phyloP scores from a whole-genome alignment of 2,113 vertebrate genomes.

The Cheirogaleus medius region DNA sequence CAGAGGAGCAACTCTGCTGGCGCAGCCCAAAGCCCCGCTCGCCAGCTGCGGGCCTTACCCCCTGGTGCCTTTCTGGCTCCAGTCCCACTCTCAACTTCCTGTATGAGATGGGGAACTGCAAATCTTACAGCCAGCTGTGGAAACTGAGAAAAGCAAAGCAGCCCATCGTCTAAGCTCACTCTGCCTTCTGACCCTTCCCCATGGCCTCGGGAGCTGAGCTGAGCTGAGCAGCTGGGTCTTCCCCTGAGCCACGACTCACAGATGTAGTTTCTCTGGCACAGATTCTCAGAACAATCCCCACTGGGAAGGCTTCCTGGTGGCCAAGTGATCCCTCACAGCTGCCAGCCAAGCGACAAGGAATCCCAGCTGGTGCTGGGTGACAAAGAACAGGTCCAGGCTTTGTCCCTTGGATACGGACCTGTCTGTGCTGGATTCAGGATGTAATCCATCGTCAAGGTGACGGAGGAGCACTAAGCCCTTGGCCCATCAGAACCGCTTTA shows the following conservation, averaged over 20 bases:
- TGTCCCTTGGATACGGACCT: slow-evolving; percentile 5
- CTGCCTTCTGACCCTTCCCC: neutral
- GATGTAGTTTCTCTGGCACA: slow-evolving; percentile 45
- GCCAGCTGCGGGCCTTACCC: neutral
- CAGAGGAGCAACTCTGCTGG: neutral
- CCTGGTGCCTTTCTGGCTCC: neutral
- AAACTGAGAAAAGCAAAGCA: slow-evolving; percentile 1
- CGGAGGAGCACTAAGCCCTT: neutral
- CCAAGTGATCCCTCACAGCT: slow-evolving; percentile 64
- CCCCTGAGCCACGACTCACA: slow-evolving; percentile 52
- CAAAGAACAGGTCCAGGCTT: neutral
- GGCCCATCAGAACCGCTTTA: neutral
- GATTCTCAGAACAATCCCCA: slow-evolving; percentile 43
- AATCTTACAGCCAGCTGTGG: neutral
- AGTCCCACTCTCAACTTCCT: neutral
- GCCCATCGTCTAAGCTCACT: neutral
- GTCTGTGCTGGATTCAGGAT: slow-evolving; percentile 31
- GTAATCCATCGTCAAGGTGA: slow-evolving; percentile 28
- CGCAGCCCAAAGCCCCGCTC: neutral
- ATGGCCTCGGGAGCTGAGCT: neutral
- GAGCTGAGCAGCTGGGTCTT: slow-evolving; percentile 35
- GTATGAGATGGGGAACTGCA: neutral
- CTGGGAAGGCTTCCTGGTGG: slow-evolving; percentile 47
- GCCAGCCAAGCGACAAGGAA: neutral
- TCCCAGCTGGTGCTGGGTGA: slow-evolving; percentile 43